A percentile compares a stretch with the other conserved stretches of the same genome.
Evolutionary conservation across 1,140 invertebrate species (phyloP).

Genomic region (Aphaenogaster rudis): DNA sequence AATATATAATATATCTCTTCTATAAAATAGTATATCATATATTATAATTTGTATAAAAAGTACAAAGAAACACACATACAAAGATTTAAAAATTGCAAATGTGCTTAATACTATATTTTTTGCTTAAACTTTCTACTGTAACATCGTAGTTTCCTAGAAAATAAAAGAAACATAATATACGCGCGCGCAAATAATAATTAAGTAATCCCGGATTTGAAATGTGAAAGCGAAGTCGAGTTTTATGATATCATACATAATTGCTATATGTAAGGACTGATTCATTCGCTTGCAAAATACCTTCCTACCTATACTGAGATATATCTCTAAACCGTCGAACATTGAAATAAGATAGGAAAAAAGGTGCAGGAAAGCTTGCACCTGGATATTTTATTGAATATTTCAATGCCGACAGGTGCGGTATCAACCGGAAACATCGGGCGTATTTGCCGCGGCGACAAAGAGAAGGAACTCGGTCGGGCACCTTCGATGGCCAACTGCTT

Average conservation of each 20-base stretch:
- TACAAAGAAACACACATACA: not conserved
- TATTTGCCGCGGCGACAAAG: slow-evolving; percentile 77
- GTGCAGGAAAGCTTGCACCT: not conserved
- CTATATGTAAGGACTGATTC: not conserved
- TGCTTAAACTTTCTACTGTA: not conserved
- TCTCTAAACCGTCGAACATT: not conserved
- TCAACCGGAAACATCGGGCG: slow-evolving; percentile 82
- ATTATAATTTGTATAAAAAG: not conserved
- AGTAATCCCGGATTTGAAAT: slow-evolving; percentile 11
- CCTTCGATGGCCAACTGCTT: slow-evolving; percentile 88
- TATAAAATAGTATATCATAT: not conserved
- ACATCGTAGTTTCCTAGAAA: not conserved
- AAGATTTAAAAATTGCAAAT: not conserved
- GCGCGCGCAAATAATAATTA: slow-evolving; percentile 24
- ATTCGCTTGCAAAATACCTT: slow-evolving; percentile 1
- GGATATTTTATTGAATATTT: not conserved
- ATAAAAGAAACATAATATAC: not conserved
- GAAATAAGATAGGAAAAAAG: not conserved
- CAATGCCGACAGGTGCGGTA: slow-evolving; percentile 75
- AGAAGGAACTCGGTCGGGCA: slow-evolving; percentile 82
- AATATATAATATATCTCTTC: not conserved
- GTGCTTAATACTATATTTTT: not conserved
- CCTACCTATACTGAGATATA: not conserved
- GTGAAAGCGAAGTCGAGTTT: slow-evolving; percentile 10
- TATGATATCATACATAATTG: slow-evolving; percentile 1